Conservation (phyloP, 1,140 invertebrate species). For the Anadara kagoshimensis region DNA sequence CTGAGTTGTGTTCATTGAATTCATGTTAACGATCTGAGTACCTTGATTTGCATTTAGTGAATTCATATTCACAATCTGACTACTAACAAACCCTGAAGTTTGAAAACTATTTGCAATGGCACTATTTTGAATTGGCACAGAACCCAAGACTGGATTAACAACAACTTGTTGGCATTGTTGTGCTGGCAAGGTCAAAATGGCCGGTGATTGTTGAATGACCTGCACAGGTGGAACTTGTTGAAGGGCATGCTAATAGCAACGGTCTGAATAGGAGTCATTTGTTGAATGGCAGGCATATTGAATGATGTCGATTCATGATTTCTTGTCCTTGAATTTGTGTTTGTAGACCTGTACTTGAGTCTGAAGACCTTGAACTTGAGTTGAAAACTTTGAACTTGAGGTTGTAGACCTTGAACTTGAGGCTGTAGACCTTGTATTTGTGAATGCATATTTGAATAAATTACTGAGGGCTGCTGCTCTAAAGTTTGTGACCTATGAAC, state of each 20-base stretch:
- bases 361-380: not conserved
- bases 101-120: no score
- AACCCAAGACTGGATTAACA: no score
- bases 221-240: not conserved
- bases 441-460: not conserved
- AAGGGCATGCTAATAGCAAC: not conserved
- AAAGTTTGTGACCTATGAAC: not conserved
- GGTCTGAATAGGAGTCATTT: not conserved
- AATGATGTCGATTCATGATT: not conserved
- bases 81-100: no score
- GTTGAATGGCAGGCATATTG: slow-evolving; percentile 1
- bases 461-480: not conserved
- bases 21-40: no score
- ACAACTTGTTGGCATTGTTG: no score
- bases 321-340: no score
- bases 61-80: no score
- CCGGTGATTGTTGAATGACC: no score
- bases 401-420: not conserved
- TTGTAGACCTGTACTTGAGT: not conserved
- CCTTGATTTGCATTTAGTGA: no score
- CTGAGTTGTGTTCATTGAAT: no score
- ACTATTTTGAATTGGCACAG: no score
- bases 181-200: no score
- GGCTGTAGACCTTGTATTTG: not conserved
- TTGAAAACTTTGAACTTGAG: not conserved